Conservation (phyloP, 2,113 vertebrate species). For the Trochalopteron elliotii region DNA sequence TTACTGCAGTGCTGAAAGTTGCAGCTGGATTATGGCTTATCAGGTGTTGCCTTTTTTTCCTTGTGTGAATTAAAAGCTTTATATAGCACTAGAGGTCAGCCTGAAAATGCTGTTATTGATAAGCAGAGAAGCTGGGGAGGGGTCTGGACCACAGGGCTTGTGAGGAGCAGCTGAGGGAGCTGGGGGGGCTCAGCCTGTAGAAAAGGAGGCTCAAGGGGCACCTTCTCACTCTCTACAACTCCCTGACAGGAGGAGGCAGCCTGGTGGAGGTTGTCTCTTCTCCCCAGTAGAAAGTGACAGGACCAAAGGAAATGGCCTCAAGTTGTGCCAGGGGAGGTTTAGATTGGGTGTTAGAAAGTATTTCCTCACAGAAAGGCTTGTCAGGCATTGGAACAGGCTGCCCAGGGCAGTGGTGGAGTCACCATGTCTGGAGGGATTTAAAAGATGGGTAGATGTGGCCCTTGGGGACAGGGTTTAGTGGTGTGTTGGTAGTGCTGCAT, state of each 20-base stretch:
- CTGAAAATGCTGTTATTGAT: background rate
- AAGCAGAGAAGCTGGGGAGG: background rate
- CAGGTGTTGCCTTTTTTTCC: background rate
- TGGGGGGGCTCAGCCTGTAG: background rate
- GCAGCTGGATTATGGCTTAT: background rate
- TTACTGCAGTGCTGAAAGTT: background rate
- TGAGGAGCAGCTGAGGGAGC: background rate
- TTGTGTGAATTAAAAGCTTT: background rate
- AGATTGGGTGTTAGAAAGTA: background rate
- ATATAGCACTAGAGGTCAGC: background rate
- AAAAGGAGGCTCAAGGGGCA: background rate
- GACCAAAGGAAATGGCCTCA: background rate
- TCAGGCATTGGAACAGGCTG: background rate
- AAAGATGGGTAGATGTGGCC: background rate
- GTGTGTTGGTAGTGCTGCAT: background rate
- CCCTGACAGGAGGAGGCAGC: background rate
- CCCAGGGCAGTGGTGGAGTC: background rate
- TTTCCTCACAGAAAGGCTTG: background rate
- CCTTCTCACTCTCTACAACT: background rate
- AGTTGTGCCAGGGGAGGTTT: background rate
- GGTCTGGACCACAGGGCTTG: background rate
- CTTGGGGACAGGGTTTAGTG: background rate
- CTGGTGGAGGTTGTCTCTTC: background rate
- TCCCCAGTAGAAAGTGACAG: background rate
- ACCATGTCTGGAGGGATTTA: background rate